phyloP scores from a whole-genome alignment of 2,888 invertebrate species.

The Agrypnus murinus region DNA sequence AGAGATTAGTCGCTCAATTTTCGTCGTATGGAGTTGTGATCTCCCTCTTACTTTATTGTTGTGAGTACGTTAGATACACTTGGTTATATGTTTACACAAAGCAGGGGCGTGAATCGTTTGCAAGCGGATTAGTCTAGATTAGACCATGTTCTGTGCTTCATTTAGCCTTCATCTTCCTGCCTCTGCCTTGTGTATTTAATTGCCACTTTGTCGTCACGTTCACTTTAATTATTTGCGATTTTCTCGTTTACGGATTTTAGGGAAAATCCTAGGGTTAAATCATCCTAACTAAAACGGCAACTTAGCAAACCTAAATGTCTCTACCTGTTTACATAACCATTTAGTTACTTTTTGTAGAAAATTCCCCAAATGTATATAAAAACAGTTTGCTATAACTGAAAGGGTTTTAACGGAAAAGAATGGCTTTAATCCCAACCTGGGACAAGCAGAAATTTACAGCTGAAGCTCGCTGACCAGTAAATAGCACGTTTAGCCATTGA shows the following conservation, averaged over 20 bases:
- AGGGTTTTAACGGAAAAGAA: conserved; percentile 19
- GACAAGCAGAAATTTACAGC: conserved; percentile 26
- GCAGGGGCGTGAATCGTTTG: conserved; percentile 53
- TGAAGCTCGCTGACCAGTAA: conserved; percentile 26
- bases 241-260: conserved; percentile 45
- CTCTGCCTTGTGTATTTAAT: conserved; percentile 51
- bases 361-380: neutral
- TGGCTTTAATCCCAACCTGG: conserved; percentile 2
- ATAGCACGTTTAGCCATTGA: conserved; percentile 19
- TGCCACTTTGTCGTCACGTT: conserved; percentile 52
- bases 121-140: conserved; percentile 57
- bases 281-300: conserved; percentile 38
- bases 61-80: conserved; percentile 50
- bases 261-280: conserved; percentile 44
- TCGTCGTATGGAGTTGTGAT: conserved; percentile 55
- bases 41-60: conserved; percentile 50
- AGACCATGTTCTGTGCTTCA: conserved; percentile 58
- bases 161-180: conserved; percentile 57
- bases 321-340: conserved; percentile 23
- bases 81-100: conserved; percentile 53
- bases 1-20: conserved; percentile 65
- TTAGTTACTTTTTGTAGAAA: conserved; percentile 6
- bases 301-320: conserved; percentile 24
- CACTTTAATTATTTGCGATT: conserved; percentile 52
- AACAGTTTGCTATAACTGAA: neutral